Base-by-base conservation (phyloP, 2,888 invertebrate genomes). In the Anoplius nigerrimus region DNA sequence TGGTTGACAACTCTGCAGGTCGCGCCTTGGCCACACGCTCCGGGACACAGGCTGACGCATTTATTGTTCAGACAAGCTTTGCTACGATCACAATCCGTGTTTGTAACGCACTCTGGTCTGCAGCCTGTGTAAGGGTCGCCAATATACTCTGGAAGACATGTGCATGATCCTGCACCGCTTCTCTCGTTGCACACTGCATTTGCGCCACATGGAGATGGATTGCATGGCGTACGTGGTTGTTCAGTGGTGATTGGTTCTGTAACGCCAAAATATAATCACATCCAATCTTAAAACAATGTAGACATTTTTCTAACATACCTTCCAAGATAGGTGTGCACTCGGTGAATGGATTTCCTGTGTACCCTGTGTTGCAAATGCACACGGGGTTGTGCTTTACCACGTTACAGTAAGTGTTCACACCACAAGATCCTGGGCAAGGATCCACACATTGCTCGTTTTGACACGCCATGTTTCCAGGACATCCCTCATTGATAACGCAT, bases 101-200 rank as follows among this genome's bases (percentile, higher is more conserved):
- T 96, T 58, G 93, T 93, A 2, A 95, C 94, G 86, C 96, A 96
- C 90, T 96, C 96, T 2, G 96, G 96, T 77, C 95, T 91, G 86
- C 96, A 97, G 67, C 95, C 94, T 0, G 93, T 92, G 84, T 96
- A 95, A 0, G 97, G 97, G 89, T 97, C 96, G 45, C 97, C 97
- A 78, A 93, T 94, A 87, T 95, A 96, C 85, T 95, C 95, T 13
- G 94, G 92, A 64, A 94, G 89, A 85, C 97, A 97, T 15, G 92
- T 91, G 85, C 97, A 97, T 18, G 96, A 94, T 58, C 95, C 96
- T 18, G 95, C 95, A 42, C 94, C 94, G 86, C 94, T 94, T 78
- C 93, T 92, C 89, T 95, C 95, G 84, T 93, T 95, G 84, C 97
- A 97, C 66, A 94, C 83, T 13, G 97, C 93, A 87, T 97, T 97